phyloP scores from a whole-genome alignment of 2,797 vertebrate genomes.

The Hyperoplus immaculatus region DNA sequence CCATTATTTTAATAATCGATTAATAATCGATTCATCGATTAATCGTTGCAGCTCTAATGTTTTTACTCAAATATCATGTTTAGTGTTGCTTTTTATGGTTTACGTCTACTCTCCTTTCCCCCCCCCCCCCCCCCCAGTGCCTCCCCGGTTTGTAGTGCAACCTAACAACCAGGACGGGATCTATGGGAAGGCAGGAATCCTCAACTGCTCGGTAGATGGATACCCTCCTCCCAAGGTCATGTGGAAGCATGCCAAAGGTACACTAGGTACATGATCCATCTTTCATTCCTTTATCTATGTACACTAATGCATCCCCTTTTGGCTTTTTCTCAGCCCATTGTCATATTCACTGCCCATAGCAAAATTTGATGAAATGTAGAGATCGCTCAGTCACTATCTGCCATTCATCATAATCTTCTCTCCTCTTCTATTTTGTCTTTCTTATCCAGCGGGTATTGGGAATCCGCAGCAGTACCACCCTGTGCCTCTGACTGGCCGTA shows the following conservation, averaged over 20 bases:
- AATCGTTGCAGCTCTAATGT: no score
- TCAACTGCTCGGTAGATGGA: constrained; percentile 97
- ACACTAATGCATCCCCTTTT: constrained; percentile 17
- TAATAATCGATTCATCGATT: no score
- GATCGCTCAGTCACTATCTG: background rate
- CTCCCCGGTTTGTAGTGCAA: constrained; percentile 96
- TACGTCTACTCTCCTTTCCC: background rate
- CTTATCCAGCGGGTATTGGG: constrained; percentile 87
- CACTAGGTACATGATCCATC: constrained; percentile 64
- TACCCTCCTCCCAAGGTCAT: constrained; percentile 98
- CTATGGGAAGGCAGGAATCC: constrained; percentile 95
- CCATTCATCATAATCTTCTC: constrained; percentile 7
- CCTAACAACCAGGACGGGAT: constrained; percentile 99
- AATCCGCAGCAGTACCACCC: constrained; percentile 99
- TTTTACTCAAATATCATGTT: constrained; percentile 9
- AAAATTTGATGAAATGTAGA: constrained; percentile 10
- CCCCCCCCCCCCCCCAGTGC: constrained; percentile 82
- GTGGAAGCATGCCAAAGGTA: constrained; percentile 98
- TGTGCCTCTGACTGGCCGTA: constrained; percentile 95
- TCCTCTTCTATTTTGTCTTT: constrained; percentile 14
- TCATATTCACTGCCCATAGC: constrained; percentile 1
- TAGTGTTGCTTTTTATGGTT: background rate
- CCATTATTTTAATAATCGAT: no score
- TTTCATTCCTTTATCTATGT: constrained; percentile 33
- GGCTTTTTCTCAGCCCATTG: constrained; percentile 11